Evolutionary conservation across 2,888 invertebrate genomes (phyloP), one percentile per base, ranked within the genome.

Genomic region (Morpho deidamia): DNA sequence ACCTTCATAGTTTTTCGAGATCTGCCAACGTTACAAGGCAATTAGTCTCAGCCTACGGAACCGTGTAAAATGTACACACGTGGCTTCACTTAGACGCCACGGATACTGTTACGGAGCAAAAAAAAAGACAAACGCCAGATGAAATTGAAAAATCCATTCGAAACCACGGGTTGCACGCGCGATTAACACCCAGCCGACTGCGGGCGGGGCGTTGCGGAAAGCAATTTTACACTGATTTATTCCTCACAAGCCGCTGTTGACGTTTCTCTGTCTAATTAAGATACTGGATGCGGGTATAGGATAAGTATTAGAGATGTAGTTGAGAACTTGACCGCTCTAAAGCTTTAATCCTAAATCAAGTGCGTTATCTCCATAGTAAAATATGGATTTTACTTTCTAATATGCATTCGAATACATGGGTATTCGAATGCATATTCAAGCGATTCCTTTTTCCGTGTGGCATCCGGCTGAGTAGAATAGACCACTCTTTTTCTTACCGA

Each of bases 201-300:
- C 84, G 81, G 87, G 86, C 78, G 85, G 83, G 83, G 78, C 83
- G 76, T 78, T 78, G 86, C 76, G 77, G 85, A 83, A 85, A 86
- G 83, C 84, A 82, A 84, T 86, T 84, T 83, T 73, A 71, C 76
- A 72, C 74, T 86, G 85, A 87, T 87, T 86, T 87, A 87, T 87
- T 74, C 74, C 37, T 9, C 43, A 8, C 70, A 65, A 70, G 71
- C 76, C 73, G 73, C 59, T 77, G 83, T 72, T 84, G 84, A 85
- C 85, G 77, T 85, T 74, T 74, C 72, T 72, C 74, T 70, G 62
- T 79, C 80, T 85, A 85, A 86, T 85, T 86, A 86, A 78, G 78
- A 79, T 75, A 73, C 71, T 70, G 75, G 72, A 72, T 78, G 74
- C 61, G 68, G 68, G 68, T 67, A 74, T n/a, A 76, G 82, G 81